Evolutionary conservation across 2,797 vertebrate genomes (phyloP).

Genomic region (Crypturellus tataupa): DNA sequence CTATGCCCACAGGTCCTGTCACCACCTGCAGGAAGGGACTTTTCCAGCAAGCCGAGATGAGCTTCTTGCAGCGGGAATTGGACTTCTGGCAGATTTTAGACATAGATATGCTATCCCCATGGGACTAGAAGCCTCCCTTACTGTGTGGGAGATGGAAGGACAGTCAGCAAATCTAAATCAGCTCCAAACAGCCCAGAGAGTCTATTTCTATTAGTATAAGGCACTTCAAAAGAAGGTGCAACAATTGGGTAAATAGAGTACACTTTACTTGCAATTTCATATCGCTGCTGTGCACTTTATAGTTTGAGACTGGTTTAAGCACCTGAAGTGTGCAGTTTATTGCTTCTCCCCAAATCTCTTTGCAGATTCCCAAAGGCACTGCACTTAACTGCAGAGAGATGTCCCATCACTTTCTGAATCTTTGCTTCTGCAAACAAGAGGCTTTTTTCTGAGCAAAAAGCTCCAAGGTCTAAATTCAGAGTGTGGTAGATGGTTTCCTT

Average conservation of each 20-base stretch:
- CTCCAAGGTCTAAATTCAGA: not conserved
- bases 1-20: not conserved
- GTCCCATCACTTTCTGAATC: not conserved
- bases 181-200: not conserved
- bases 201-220: accelerated
- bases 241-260: not conserved
- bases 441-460: not conserved
- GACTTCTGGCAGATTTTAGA: not conserved
- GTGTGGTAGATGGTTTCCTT: not conserved
- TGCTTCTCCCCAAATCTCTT: not conserved
- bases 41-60: not conserved
- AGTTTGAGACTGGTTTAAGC: not conserved
- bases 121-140: not conserved
- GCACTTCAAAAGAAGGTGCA: not conserved
- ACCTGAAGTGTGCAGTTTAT: not conserved
- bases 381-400: not conserved
- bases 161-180: not conserved
- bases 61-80: not conserved
- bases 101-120: not conserved
- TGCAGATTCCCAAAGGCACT: not conserved
- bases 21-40: not conserved
- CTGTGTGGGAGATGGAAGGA: not conserved
- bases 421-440: not conserved
- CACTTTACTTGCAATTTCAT: not conserved
- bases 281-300: not conserved